phyloP scores from a whole-genome alignment of 2,797 vertebrate species.

The Oreochromis grahami region DNA sequence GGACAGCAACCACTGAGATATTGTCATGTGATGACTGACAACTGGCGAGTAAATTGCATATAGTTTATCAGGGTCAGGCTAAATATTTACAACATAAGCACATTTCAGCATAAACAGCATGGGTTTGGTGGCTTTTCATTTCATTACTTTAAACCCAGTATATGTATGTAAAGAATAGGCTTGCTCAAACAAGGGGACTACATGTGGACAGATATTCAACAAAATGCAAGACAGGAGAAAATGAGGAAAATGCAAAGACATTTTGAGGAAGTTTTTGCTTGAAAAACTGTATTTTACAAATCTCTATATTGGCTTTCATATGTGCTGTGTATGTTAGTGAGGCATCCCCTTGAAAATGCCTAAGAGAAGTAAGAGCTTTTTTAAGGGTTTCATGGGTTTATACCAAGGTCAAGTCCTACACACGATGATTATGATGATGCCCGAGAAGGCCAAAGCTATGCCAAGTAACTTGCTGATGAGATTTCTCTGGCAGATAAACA shows the following conservation, averaged over 20 bases:
- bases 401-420: constrained; percentile 57
- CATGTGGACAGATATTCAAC: neutral
- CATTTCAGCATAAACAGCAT: constrained; percentile 56
- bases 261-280: neutral
- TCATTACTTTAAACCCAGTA: constrained; percentile 23
- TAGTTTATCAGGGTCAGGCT: constrained; percentile 42
- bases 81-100: constrained; percentile 62
- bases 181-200: neutral
- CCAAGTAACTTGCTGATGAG: constrained; percentile 50
- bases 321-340: constrained; percentile 14
- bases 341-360: constrained; percentile 31
- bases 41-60: constrained; percentile 51
- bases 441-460: constrained; percentile 28
- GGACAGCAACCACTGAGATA: constrained; percentile 56
- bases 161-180: constrained; percentile 1
- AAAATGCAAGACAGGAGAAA: neutral
- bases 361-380: constrained; percentile 63
- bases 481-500: constrained; percentile 64
- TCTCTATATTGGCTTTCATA: neutral
- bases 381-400: constrained; percentile 58
- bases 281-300: neutral
- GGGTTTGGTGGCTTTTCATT: constrained; percentile 43
- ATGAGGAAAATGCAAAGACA: neutral
- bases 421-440: constrained; percentile 34
- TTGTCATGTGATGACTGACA: constrained; percentile 64